phyloP scores from a whole-genome alignment of 2,797 vertebrate genomes.

The Catostomus latipinnis region DNA sequence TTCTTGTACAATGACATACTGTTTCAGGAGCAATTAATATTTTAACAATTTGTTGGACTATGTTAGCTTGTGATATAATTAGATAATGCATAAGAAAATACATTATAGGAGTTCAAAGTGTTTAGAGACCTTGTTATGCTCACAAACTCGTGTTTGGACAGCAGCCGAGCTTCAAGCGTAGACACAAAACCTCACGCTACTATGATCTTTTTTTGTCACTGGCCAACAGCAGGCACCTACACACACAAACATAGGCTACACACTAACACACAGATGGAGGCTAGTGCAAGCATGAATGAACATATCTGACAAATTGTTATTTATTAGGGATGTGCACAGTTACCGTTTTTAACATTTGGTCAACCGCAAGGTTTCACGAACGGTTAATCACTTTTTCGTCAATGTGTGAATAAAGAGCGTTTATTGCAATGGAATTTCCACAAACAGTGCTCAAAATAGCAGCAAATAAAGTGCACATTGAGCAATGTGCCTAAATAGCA shows the following conservation, averaged over 20 bases:
- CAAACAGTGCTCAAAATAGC: no score
- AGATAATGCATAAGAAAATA: not conserved
- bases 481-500: no score
- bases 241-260: not conserved
- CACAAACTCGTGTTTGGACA: conserved; percentile 35
- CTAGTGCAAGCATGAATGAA: conserved; percentile 27
- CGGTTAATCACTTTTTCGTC: no score
- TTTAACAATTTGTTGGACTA: not conserved
- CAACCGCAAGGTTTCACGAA: no score
- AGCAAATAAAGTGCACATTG: no score
- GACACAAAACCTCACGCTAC: conserved; percentile 5
- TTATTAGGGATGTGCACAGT: not conserved
- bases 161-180: conserved; percentile 15
- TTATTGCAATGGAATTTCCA: no score
- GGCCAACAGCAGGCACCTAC: not conserved
- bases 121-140: conserved; percentile 32
- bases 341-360: no score
- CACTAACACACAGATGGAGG: not conserved
- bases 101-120: not conserved
- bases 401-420: no score
- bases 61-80: conserved; percentile 1
- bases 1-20: conserved; percentile 15
- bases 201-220: conserved; percentile 23
- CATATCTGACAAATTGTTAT: conserved; percentile 34
- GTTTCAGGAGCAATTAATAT: not conserved